These are phyloP conservation scores for Hedya salicella DNA, from an alignment of 2,888 invertebrate species.

Conservation along the genomic window DNA sequence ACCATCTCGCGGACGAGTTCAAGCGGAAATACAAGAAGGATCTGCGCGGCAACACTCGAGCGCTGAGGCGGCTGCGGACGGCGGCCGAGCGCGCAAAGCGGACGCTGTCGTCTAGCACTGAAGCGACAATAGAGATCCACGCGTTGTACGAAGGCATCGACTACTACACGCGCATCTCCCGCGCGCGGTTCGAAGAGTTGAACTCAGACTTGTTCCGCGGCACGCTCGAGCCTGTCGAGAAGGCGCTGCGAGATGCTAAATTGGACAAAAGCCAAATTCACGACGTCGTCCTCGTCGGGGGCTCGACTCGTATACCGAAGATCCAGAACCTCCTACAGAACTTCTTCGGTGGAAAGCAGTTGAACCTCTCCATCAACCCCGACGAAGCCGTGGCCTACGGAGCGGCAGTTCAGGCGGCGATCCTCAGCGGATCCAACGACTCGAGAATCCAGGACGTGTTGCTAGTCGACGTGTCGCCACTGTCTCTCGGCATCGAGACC, in stretches of 20 bases:
- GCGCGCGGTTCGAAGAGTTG: background rate
- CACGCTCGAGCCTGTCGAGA: background rate
- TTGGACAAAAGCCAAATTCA: background rate
- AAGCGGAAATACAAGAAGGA: background rate
- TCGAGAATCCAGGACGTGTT: background rate
- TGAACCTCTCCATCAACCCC: background rate
- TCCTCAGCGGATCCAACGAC: background rate
- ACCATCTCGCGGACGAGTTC: background rate
- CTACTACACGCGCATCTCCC: background rate
- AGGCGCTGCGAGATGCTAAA: background rate
- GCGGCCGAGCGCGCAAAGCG: background rate
- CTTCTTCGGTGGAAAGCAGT: background rate
- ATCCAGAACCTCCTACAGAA: background rate
- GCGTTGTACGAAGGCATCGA: background rate
- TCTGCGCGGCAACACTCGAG: background rate
- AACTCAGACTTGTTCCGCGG: background rate
- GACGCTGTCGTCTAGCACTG: background rate
- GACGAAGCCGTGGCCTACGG: background rate
- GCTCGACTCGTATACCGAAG: background rate
- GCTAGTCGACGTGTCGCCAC: background rate
- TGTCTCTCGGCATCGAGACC: background rate
- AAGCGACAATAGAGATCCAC: background rate
- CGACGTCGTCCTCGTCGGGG: constrained; percentile 1
- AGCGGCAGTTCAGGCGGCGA: background rate
- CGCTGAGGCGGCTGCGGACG: background rate